Conservation (phyloP, 1,140 invertebrate species). For the Trachelipus rathkii region DNA sequence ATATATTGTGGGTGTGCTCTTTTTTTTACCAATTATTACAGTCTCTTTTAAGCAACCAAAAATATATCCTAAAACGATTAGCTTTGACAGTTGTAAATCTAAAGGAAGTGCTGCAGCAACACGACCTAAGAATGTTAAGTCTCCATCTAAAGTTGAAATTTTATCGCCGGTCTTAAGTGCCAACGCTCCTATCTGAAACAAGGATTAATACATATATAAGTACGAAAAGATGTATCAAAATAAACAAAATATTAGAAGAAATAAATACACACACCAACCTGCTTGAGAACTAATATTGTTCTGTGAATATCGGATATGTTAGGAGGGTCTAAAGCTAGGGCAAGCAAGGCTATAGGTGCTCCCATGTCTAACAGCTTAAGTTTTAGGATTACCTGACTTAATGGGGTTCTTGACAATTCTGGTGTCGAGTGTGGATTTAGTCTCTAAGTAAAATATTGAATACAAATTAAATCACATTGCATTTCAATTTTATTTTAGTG, state of each 20-base stretch:
- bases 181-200: constrained; percentile 36
- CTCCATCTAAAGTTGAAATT: constrained; percentile 69
- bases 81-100: constrained; percentile 72
- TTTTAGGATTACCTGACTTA: constrained; percentile 77
- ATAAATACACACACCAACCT: constrained; percentile 54
- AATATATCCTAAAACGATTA: constrained; percentile 81
- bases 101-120: constrained; percentile 78
- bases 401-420: constrained; percentile 73
- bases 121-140: constrained; percentile 78
- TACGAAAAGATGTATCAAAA: too few species aligned
- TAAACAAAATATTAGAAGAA: background rate
- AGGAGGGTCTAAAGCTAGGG: constrained; percentile 80
- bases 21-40: constrained; percentile 80
- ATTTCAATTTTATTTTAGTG: too few species aligned
- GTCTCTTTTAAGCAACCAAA: constrained; percentile 79
- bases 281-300: constrained; percentile 79
- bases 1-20: too few species aligned
- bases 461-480: too few species aligned
- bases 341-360: constrained; percentile 74
- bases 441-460: constrained; percentile 16
- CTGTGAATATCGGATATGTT: constrained; percentile 71
- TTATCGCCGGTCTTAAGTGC: constrained; percentile 21
- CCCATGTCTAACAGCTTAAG: constrained; percentile 80
- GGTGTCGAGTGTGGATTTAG: constrained; percentile 52
- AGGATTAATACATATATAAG: too few species aligned